Conservation (phyloP, 2,888 invertebrate species). For the Limnephilus lunatus region DNA sequence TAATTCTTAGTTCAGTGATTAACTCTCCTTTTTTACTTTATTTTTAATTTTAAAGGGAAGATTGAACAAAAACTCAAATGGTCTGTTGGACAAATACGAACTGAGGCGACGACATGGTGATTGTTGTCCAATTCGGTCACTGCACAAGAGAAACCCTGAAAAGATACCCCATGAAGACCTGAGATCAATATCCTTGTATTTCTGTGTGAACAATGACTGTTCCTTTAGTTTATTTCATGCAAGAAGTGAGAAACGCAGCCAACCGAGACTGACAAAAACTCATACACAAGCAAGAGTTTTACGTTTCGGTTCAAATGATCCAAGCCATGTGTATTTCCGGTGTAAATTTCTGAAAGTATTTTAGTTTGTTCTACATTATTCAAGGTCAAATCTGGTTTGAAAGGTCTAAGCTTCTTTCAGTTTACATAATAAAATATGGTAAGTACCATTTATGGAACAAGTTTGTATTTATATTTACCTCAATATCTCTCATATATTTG, state of each 20-base stretch:
- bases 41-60: no score
- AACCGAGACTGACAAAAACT: background rate
- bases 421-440: background rate
- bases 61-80: no score
- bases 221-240: background rate
- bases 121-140: no score
- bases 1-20: no score
- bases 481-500: slow-evolving; percentile 87
- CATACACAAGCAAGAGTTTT: background rate
- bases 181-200: background rate
- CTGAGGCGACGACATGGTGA: no score
- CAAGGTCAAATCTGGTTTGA: background rate
- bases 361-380: background rate
- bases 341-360: background rate
- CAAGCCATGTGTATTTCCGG: background rate
- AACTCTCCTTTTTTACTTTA: no score
- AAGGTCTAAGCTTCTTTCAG: background rate
- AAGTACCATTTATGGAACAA: background rate
- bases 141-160: no score
- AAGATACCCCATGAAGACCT: no score
- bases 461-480: slow-evolving; percentile 76
- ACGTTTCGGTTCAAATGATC: no score
- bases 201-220: background rate
- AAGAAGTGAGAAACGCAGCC: background rate
- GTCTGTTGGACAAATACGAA: no score